Percentiles rank a stretch among this genome's conserved stretches.
Evolutionary conservation across 2,888 invertebrate species (phyloP).

Genomic region (Loripinus fragilis): DNA sequence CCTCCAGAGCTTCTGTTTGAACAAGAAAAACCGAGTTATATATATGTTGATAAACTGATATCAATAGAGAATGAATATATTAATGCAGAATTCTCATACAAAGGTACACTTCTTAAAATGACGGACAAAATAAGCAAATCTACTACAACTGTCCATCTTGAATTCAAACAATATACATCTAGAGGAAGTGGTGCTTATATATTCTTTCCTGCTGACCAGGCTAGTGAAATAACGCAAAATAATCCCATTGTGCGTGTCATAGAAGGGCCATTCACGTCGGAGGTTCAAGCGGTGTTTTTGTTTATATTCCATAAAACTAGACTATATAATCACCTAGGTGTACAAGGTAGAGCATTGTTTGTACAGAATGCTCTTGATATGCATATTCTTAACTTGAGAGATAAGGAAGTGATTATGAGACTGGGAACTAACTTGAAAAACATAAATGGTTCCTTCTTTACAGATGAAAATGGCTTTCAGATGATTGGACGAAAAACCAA

Average conservation of each 20-base stretch:
- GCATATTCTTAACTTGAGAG: slow-evolving; percentile 64
- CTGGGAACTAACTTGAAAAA: slow-evolving; percentile 71
- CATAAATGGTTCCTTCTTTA: slow-evolving; percentile 71
- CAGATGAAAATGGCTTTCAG: slow-evolving; percentile 82
- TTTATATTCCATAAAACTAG: slow-evolving; percentile 67
- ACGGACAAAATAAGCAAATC: slow-evolving; percentile 90
- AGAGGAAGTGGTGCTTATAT: slow-evolving; percentile 82
- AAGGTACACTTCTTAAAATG: slow-evolving; percentile 87
- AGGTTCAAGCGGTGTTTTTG: slow-evolving; percentile 89
- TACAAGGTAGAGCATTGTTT: slow-evolving; percentile 67
- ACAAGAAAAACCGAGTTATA: slow-evolving; percentile 49
- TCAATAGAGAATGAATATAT: slow-evolving; percentile 71
- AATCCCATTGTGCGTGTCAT: slow-evolving; percentile 90
- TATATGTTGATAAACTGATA: slow-evolving; percentile 49
- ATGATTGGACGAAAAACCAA: slow-evolving; percentile 72
- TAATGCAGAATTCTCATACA: slow-evolving; percentile 65
- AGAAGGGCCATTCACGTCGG: slow-evolving; percentile 92
- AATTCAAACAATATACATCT: slow-evolving; percentile 94
- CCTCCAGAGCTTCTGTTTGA: slow-evolving; percentile 64
- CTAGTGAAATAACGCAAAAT: slow-evolving; percentile 61
- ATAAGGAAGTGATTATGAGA: slow-evolving; percentile 80
- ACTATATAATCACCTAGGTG: slow-evolving; percentile 69
- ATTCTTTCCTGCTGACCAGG: slow-evolving; percentile 78
- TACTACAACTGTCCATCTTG: slow-evolving; percentile 65
- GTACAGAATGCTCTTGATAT: slow-evolving; percentile 74